These are phyloP conservation scores for Saccopteryx leptura DNA, from an alignment of 2,113 vertebrate species.

Conservation along the genomic window DNA sequence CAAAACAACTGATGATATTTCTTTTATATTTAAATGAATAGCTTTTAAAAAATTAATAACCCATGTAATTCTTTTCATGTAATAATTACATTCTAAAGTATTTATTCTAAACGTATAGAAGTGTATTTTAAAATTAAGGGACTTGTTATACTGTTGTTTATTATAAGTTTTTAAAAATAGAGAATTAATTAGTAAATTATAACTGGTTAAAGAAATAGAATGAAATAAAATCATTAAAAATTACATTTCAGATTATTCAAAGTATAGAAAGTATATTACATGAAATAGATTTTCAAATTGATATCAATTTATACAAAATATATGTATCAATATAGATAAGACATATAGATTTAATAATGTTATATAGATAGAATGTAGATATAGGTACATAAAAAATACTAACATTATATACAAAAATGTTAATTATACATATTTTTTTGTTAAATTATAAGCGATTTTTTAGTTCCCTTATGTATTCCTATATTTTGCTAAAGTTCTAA, in stretches of 20 bases:
- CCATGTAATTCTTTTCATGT: not conserved
- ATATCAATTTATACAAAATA: not conserved
- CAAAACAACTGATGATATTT: constrained; percentile 64
- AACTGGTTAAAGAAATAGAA: constrained; percentile 39
- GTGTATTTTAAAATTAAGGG: not conserved
- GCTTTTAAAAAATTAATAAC: not conserved
- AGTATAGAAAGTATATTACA: not conserved
- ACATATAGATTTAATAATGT: not conserved
- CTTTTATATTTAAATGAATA: constrained; percentile 36
- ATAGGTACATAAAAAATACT: not conserved
- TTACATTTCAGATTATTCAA: constrained; percentile 23
- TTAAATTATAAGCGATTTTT: not conserved
- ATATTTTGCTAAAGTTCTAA: not conserved
- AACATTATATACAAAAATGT: not conserved
- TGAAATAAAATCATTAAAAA: constrained; percentile 33
- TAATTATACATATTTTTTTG: not conserved
- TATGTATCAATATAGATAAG: not conserved
- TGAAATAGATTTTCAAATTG: not conserved
- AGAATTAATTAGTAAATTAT: not conserved
- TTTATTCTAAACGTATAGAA: not conserved
- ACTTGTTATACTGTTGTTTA: not conserved
- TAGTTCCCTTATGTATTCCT: not conserved
- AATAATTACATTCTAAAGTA: not conserved
- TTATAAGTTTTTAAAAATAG: not conserved
- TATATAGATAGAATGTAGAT: not conserved